These are phyloP conservation scores for Hypsibius dujardini DNA, from an alignment of 1,140 invertebrate species.

Conservation along the genomic window DNA sequence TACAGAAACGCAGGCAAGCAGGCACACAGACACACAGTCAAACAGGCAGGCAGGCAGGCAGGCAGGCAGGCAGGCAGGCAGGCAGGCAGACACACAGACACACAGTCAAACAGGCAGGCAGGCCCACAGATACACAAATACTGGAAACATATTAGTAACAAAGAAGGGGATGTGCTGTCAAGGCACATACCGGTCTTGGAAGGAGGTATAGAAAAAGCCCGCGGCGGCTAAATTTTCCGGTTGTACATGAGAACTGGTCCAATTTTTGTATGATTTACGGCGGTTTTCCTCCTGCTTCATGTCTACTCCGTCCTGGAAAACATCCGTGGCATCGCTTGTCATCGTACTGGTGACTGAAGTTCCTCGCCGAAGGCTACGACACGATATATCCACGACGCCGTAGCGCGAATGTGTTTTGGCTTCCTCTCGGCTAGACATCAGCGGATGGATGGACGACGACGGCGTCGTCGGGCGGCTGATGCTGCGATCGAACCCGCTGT, in stretches of 20 bases:
- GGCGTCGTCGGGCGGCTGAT: slow-evolving; percentile 11
- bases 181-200: no score
- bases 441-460: not conserved
- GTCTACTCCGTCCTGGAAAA: not conserved
- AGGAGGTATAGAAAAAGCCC: slow-evolving; percentile 3
- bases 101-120: no score
- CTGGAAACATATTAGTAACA: no score
- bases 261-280: not conserved
- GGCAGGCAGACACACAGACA: no score
- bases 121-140: no score
- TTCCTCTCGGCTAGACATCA: not conserved
- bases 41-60: no score
- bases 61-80: no score
- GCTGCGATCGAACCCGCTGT: slow-evolving; percentile 13
- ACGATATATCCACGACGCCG: not conserved
- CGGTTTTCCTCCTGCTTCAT: not conserved
- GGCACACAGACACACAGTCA: no score
- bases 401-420: not conserved
- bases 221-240: not conserved
- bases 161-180: no score
- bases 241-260: not conserved
- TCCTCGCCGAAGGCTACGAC: not conserved
- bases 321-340: not conserved
- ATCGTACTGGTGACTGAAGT: not conserved
- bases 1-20: no score